A percentile compares a stretch with the other conserved stretches of the same genome.
phyloP scores from a whole-genome alignment of 1,140 invertebrate species.

The Ganaspis sp. region DNA sequence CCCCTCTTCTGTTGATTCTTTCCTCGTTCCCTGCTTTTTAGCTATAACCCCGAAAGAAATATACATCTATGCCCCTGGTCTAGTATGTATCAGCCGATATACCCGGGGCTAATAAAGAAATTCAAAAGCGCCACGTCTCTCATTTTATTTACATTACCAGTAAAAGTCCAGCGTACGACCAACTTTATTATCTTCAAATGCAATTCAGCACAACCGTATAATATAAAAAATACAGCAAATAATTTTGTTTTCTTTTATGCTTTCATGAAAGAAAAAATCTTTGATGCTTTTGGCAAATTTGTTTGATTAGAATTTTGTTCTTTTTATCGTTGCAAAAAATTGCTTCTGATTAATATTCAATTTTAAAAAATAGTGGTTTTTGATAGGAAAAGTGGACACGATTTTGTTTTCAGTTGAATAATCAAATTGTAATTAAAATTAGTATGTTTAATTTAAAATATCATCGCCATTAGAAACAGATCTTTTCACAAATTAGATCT shows the following conservation, averaged over 20 bases:
- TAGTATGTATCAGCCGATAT: neutral
- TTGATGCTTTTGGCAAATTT: neutral
- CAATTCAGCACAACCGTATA: neutral
- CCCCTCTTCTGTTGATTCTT: conserved; percentile 2
- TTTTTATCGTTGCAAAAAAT: neutral
- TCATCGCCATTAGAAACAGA: too few species aligned
- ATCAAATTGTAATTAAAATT: too few species aligned
- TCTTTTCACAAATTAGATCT: too few species aligned
- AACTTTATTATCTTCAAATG: conserved; percentile 10
- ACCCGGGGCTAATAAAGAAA: neutral
- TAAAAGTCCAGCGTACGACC: neutral
- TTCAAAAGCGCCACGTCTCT: neutral
- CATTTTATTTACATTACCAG: conserved; percentile 18
- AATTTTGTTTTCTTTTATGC: neutral
- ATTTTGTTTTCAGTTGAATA: too few species aligned
- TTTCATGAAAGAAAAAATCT: too few species aligned
- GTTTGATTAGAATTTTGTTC: neutral
- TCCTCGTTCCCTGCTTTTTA: neutral
- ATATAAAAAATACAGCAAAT: neutral
- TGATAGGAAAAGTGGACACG: neutral
- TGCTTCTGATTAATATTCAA: neutral
- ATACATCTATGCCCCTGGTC: neutral
- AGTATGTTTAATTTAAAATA: too few species aligned
- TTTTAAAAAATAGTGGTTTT: neutral
- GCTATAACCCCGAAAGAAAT: conserved; percentile 11